Evolutionary conservation across 2,888 invertebrate genomes (phyloP), one percentile per base, ranked within the genome.

Genomic region (Clitarchus hookeri): DNA sequence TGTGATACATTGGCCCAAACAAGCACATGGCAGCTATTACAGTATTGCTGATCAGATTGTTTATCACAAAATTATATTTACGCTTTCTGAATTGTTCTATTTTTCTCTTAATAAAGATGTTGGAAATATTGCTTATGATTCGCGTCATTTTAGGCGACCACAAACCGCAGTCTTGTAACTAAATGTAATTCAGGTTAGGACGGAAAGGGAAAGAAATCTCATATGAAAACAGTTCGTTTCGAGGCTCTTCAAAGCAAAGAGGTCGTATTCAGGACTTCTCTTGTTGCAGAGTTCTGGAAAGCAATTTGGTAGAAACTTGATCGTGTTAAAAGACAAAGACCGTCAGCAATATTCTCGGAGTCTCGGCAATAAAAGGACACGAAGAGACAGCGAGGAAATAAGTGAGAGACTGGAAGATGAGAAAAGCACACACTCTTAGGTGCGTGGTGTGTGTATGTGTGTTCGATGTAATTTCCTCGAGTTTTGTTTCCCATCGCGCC

Each of bases 241-340:
- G 0, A 2, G 65, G 65, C 11, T 65, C 13, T 19, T n/a, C 3
- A 65, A n/a, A n/a, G 65, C 0, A n/a, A 53, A 65, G 65, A 65
- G 65, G 65, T 65, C 8, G 65, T 19, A n/a, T 65, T 65, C 65
- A 65, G 65, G 65, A 65, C 65, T 65, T 19, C 65, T 65, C 65
- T n/a, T 19, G 65, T 65, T n/a, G 65, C 65, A n/a, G 65, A n/a
- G 12, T 65, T 65, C 65, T n/a, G 65, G 65, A 65, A 65, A 65
- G 65, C 65, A 65, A 65, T 65, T 65, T 65, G 65, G 65, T n/a
- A n/a, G 65, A n/a, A 65, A 65, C 65, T 65, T 65, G 65, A 65
- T 65, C 65, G 23, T n/a, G 65, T 19, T n/a, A 19, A 65, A n/a
- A 65, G 65, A 65, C 23, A n/a, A 65, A 19, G 65, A 65, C 65